Evolutionary conservation across 1,140 invertebrate species (phyloP).

Genomic region (Agraylea sexmaculata): DNA sequence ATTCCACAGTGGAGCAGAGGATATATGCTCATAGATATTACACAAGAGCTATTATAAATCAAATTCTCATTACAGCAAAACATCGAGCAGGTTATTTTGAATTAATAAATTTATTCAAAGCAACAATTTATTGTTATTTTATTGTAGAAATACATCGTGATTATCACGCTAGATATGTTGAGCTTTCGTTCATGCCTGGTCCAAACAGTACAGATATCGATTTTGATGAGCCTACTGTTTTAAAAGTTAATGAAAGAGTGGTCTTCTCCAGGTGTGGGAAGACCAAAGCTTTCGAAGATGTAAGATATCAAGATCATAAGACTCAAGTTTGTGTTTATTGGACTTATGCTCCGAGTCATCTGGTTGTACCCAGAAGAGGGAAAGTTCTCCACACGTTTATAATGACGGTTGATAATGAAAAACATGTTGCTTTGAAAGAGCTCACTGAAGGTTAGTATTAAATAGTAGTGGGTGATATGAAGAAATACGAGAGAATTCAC

Average conservation of each 20-base stretch:
- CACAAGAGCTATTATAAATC: conserved; percentile 43
- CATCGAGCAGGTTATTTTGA: conserved; percentile 12
- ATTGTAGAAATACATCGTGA: conserved; percentile 16
- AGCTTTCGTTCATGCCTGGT: conserved; percentile 32
- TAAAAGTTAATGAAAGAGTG: conserved; percentile 28
- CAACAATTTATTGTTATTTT: neutral
- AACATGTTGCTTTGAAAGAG: conserved; percentile 36
- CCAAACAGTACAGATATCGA: conserved; percentile 30
- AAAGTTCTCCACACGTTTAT: conserved; percentile 36
- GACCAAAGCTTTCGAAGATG: conserved; percentile 32
- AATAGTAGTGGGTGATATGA: too few relatives aligned
- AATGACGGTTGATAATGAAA: conserved; percentile 40
- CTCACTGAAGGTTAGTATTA: conserved; percentile 35
- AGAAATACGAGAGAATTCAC: too few relatives aligned
- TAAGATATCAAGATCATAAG: conserved; percentile 31
- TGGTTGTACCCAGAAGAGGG: conserved; percentile 33
- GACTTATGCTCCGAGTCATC: conserved; percentile 37
- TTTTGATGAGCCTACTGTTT: conserved; percentile 27
- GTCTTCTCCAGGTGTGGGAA: conserved; percentile 33
- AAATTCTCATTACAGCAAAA: conserved; percentile 32
- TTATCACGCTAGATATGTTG: conserved; percentile 34
- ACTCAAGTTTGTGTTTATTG: conserved; percentile 34
- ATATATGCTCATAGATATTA: conserved; percentile 45
- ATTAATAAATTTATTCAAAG: neutral
- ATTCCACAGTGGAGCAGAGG: conserved; percentile 37